A percentile compares a stretch with the other conserved stretches of the same genome.
Conservation (phyloP, 2,113 vertebrate species). For the Oreochromis aureus region DNA sequence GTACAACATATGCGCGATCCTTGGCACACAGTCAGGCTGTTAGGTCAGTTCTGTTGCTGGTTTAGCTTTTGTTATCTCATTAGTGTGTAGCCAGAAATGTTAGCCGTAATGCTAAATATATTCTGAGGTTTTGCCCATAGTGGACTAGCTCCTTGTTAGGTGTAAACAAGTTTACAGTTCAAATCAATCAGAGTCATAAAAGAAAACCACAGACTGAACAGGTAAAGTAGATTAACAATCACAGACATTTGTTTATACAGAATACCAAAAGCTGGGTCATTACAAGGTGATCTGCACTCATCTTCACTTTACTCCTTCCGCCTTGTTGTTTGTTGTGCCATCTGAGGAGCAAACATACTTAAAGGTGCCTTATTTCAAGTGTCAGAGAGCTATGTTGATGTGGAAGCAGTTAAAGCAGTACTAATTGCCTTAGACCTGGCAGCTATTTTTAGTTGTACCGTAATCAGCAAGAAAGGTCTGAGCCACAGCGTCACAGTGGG, state of each 20-base stretch:
- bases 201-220: not conserved
- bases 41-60: slow-evolving; percentile 1
- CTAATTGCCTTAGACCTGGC: slow-evolving; percentile 16
- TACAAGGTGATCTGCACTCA: not conserved
- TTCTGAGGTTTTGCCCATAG: not conserved
- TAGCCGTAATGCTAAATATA: slow-evolving; percentile 43
- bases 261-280: not conserved
- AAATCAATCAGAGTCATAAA: not conserved
- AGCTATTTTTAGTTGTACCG: slow-evolving; percentile 32
- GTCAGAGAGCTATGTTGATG: not conserved
- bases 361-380: not conserved
- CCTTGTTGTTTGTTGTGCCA: not conserved
- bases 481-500: not conserved
- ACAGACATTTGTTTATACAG: not conserved
- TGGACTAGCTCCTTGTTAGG: not conserved
- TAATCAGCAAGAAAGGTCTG: slow-evolving; percentile 45
- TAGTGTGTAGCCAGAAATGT: slow-evolving; percentile 37
- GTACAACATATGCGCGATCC: not conserved
- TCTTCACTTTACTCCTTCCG: not conserved
- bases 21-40: slow-evolving; percentile 6
- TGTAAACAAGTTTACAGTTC: not conserved
- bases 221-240: not conserved
- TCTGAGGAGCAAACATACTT: not conserved
- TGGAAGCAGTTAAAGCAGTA: not conserved
- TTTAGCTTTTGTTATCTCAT: slow-evolving; percentile 44